phyloP scores from a whole-genome alignment of 2,113 vertebrate genomes.

The Entosphenus tridentatus region DNA sequence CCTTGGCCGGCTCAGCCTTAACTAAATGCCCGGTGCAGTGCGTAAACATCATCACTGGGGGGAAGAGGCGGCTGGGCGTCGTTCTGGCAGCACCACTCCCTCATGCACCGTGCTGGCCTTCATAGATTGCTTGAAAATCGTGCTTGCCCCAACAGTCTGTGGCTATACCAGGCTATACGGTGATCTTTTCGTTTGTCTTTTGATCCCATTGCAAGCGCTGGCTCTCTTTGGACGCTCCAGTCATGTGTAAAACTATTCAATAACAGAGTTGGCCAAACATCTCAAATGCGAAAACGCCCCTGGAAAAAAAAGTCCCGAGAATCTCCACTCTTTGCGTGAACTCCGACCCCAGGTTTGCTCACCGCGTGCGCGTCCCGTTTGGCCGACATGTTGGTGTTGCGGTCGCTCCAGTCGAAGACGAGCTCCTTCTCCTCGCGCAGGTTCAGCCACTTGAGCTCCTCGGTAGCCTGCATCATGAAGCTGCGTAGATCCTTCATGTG shows the following conservation, averaged over 20 bases:
- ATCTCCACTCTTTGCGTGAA: not conserved
- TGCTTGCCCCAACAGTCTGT: too few species aligned
- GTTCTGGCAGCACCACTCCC: too few species aligned
- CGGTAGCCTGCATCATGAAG: constrained; percentile 47
- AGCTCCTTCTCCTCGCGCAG: constrained; percentile 81
- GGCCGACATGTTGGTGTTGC: constrained; percentile 46
- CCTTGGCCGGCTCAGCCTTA: too few species aligned
- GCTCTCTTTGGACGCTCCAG: not conserved
- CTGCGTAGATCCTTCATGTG: constrained; percentile 45
- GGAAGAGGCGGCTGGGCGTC: too few species aligned
- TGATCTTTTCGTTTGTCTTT: not conserved
- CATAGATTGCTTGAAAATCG: too few species aligned
- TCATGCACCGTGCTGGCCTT: too few species aligned
- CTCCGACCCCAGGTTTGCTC: not conserved
- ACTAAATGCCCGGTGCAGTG: too few species aligned
- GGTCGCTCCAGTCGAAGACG: constrained; percentile 71
- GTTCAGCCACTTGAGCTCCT: constrained; percentile 74
- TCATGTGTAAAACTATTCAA: not conserved
- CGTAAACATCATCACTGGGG: too few species aligned
- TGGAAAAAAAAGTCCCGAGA: not conserved
- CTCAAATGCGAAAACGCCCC: not conserved
- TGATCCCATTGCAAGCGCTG: not conserved
- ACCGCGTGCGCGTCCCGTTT: constrained; percentile 90
- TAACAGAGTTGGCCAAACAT: not conserved
- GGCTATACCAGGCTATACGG: not conserved